phyloP scores from a whole-genome alignment of 2,797 vertebrate genomes.

The Silurus lanzhouensis region DNA sequence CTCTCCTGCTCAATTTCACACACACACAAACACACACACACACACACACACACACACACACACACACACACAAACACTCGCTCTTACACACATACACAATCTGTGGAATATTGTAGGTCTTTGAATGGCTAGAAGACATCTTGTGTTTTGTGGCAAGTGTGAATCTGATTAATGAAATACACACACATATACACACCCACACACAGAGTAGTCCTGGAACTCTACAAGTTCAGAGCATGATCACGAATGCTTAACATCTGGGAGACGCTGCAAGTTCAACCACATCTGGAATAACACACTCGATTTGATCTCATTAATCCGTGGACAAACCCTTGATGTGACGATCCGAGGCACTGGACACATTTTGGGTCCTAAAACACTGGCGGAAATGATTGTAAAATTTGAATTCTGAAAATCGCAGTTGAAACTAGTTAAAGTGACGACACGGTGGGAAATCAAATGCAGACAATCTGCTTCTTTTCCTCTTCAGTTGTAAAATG shows the following conservation, averaged over 20 bases:
- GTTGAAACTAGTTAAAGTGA: neutral
- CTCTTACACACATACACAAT: conserved; percentile 74
- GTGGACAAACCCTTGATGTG: conserved; percentile 61
- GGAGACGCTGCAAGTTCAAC: conserved; percentile 27
- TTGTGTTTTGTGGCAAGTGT: conserved; percentile 75
- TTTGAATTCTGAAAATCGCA: neutral
- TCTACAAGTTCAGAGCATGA: conserved; percentile 7
- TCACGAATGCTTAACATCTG: conserved; percentile 23
- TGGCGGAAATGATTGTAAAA: neutral
- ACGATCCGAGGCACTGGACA: conserved; percentile 97
- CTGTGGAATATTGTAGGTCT: conserved; percentile 84
- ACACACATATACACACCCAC: conserved; percentile 80
- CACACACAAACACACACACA: conserved; percentile 74
- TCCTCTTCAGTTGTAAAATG: neutral
- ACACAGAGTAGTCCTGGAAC: conserved; percentile 69
- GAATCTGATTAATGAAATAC: conserved; percentile 89
- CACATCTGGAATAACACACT: conserved; percentile 29
- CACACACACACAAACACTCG: conserved; percentile 80
- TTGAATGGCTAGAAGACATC: conserved; percentile 81
- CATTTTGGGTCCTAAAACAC: conserved; percentile 69
- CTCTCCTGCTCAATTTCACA: conserved; percentile 34
- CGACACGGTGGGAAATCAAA: neutral
- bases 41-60: conserved; percentile 77
- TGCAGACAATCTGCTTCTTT: neutral
- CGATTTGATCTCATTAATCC: conserved; percentile 14